Base-by-base conservation (phyloP, 2,888 invertebrate species). In the Euphydryas editha region DNA sequence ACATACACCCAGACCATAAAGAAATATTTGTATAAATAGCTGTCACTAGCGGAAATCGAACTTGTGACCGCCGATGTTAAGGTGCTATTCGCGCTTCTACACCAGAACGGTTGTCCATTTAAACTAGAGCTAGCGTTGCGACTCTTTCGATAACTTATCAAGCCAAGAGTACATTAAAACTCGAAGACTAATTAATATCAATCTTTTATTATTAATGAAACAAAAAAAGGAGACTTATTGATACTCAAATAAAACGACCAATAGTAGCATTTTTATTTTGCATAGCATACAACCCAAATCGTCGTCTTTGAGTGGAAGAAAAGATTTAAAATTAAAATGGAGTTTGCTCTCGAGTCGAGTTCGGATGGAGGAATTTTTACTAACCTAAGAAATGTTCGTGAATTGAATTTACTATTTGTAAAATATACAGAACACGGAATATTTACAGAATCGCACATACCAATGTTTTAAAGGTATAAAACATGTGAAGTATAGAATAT, bases 261-360 rank as follows among this genome's bases (percentile, higher is more conserved):
- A 54, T 20, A 65, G 64, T 42, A 61, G n/a, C 36, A 11, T 54
- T 55, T 62, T 65, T 68, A 62, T 65, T 61, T 68, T 60, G 15
- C 36, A 51, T 24, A 59, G 63, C 62, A 61, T 67, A 63, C 63
- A 62, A 68, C 57, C 62, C 46, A 63, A 60, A 65, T 59, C 59
- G 47, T 21, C 36, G 67, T 57, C 68, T 70, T 65, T 65, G 49
- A 62, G 59, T 58, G 56, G 68, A 62, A 57, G 65, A 47, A 49
- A 55, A 58, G 64, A 71, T 73, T 70, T 70, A 70, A 71, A 73
- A 71, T 71, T 73, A 70, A 68, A 73, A 70, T 70, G 65, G 60
- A 71, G 69, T 71, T 72, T 69, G 63, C 69, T 42, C 59, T 59
- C 60, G 66, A 62, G 64, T 60, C 67, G 65, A 58, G 62, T 65